Base-by-base conservation (phyloP, 2,888 invertebrate genomes). In the Rhabditophanes sp. region DNA sequence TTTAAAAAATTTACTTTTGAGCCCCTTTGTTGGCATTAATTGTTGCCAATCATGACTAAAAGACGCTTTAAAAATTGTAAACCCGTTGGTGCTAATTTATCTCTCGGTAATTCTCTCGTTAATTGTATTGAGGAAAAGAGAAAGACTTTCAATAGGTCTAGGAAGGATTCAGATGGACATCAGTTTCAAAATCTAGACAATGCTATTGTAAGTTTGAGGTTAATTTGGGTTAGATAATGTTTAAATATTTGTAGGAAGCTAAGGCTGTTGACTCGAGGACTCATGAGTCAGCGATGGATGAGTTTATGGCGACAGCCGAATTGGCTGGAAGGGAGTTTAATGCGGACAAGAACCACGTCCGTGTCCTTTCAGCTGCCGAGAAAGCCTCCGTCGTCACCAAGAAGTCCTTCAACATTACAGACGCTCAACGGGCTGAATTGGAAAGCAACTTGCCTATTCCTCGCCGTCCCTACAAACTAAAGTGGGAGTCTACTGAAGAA, bases 291-390 rank as follows among this genome's bases (percentile, higher is more conserved):
- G 50, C 48, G 30, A 38, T 93, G 41, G 83, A 90, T 70, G 93
- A 90, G 61, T 93, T 96, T 66, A 71, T 96, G 3, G 79, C 83
- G 0, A 90, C 83, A 0, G 93, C 93, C 0, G 80, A 88, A 67
- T 69, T 96, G 37, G 88, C 90, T 0, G 82, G 83, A 23, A 80
- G 81, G 1, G 87, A 93, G 66, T 96, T 90, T 65, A 78, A 66
- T 9, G 70, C 72, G 51, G 72, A 74, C 58, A 50, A 53, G 33
- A 42, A 53, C 25, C 46, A 50, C 22, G 44, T 54, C 29, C 50
- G 48, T 23, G 46, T 57, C 27, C 41, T 58, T 29, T 44, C 50
- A 28, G 51, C 50, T 23, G 48, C 35, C 25, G 51, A 44, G 25
- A 48, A 50, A 29, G 44, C 47, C n/a, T 48, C 48, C 5, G 37